Conservation (phyloP, 2,113 vertebrate species). For the Calypte anna region DNA sequence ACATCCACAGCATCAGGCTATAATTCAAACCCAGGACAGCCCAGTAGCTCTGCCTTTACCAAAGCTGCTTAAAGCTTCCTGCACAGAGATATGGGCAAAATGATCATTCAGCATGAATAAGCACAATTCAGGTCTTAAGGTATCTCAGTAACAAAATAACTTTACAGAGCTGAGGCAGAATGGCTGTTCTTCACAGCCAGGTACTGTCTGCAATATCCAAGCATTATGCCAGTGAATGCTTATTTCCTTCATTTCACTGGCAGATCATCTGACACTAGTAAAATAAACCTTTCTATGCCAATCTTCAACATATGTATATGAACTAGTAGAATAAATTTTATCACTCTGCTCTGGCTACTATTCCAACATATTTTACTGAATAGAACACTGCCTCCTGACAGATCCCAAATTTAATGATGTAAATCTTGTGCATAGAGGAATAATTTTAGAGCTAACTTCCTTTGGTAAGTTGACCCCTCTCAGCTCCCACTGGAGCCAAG, state of each 20-base stretch:
- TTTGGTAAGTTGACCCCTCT: neutral
- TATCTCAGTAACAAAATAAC: neutral
- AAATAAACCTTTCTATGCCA: neutral
- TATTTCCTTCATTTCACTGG: neutral
- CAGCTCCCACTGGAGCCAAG: neutral
- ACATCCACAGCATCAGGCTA: neutral
- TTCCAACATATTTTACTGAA: neutral
- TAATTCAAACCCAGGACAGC: neutral
- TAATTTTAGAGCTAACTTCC: neutral
- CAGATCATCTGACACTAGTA: neutral
- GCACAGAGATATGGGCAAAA: accelerated
- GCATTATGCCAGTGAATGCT: neutral
- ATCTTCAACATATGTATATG: neutral
- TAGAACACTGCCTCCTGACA: neutral
- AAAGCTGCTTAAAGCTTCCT: neutral
- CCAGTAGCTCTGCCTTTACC: neutral
- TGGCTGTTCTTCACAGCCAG: neutral
- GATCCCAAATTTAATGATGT: neutral
- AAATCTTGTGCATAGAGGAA: neutral
- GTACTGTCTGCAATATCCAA: neutral
- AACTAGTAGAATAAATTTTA: neutral
- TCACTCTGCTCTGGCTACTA: neutral
- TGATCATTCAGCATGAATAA: neutral
- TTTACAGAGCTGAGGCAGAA: neutral
- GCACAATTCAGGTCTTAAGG: neutral